A percentile compares a stretch with the other conserved stretches of the same genome.
Conservation (phyloP, 2,113 vertebrate species). For the Siniperca knerii region DNA sequence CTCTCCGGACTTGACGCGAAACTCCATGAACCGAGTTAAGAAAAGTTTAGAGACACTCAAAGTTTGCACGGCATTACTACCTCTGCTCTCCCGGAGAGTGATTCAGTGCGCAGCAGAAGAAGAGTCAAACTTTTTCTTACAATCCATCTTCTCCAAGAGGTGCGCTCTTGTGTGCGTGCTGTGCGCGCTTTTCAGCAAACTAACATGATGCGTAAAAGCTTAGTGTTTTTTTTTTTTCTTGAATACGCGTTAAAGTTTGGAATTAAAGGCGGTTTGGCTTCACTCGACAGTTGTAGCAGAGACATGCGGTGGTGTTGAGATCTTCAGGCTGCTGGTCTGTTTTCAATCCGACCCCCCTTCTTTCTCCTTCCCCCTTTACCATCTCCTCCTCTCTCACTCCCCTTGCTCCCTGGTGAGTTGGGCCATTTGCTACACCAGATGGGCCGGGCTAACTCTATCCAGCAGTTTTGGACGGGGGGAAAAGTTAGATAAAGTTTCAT, state of each 20-base stretch:
- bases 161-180: constrained; percentile 56
- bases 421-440: constrained; percentile 85
- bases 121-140: constrained; percentile 73
- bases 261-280: constrained; percentile 47
- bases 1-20: constrained; percentile 51
- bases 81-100: constrained; percentile 18
- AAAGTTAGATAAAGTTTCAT: constrained; percentile 76
- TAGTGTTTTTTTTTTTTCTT: constrained; percentile 1
- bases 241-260: constrained; percentile 31
- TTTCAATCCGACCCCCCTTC: constrained; percentile 79
- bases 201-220: constrained; percentile 30
- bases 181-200: constrained; percentile 43
- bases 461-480: constrained; percentile 52
- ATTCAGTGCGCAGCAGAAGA: constrained; percentile 46
- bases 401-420: constrained; percentile 76
- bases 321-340: constrained; percentile 83
- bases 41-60: constrained; percentile 52
- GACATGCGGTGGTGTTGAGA: constrained; percentile 76
- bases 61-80: constrained; percentile 48
- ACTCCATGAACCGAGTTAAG: constrained; percentile 69
- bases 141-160: constrained; percentile 75
- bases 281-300: constrained; percentile 64
- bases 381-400: constrained; percentile 60
- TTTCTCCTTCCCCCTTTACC: constrained; percentile 30
- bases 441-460: constrained; percentile 81